Evolutionary conservation across 2,888 invertebrate genomes (phyloP).

Genomic region (Megastigmus dorsalis): DNA sequence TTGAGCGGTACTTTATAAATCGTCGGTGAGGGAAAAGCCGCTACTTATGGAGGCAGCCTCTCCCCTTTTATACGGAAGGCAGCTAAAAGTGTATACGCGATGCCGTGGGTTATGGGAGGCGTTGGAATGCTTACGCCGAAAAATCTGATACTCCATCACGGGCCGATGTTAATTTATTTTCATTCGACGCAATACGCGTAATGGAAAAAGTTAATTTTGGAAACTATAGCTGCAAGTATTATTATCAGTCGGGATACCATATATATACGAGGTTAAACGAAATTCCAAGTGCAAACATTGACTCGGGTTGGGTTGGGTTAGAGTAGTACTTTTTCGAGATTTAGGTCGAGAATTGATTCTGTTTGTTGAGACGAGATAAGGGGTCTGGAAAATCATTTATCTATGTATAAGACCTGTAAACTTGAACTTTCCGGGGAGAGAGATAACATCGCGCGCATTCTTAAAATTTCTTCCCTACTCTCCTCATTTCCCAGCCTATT

Average conservation of each 20-base stretch:
- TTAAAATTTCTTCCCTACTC: conserved; percentile 40
- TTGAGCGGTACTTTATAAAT: background rate
- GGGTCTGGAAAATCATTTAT: conserved; percentile 11
- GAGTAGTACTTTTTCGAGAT: conserved; percentile 16
- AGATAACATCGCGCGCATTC: conserved; percentile 33
- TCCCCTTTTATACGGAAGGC: too few species aligned
- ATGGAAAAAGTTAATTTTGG: conserved; percentile 12
- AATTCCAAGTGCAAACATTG: conserved; percentile 21
- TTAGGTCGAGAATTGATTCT: conserved; percentile 11
- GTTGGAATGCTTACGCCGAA: too few species aligned
- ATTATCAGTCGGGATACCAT: conserved; percentile 18
- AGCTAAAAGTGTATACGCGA: too few species aligned
- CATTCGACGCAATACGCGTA: too few species aligned
- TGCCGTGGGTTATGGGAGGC: too few species aligned
- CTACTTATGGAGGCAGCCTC: background rate
- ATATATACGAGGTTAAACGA: too few species aligned
- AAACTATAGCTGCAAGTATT: background rate
- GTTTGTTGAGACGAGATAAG: conserved; percentile 23
- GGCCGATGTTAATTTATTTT: too few species aligned
- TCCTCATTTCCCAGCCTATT: conserved; percentile 38
- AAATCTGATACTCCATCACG: too few species aligned
- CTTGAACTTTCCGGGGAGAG: background rate
- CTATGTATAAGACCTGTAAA: conserved; percentile 11
- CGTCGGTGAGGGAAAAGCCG: background rate
- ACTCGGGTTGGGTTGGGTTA: too few species aligned